Conservation (phyloP, 2,113 vertebrate genomes). For the Tinamus guttatus region DNA sequence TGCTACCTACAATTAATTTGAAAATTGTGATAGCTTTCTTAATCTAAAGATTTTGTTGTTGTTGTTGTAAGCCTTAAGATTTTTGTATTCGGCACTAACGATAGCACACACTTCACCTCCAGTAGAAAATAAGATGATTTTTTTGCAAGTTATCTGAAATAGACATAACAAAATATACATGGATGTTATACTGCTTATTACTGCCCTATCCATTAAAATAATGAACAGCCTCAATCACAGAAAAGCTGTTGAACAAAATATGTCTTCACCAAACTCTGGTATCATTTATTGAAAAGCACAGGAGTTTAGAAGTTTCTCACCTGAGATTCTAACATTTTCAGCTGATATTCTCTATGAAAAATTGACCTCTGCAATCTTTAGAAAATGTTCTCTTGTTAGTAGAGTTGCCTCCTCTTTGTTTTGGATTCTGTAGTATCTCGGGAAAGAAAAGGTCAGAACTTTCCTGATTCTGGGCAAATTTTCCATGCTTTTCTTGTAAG, state of each 20-base stretch:
- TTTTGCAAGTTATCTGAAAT: background rate
- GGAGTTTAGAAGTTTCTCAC: background rate
- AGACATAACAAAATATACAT: background rate
- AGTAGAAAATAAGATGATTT: background rate
- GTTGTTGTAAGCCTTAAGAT: background rate
- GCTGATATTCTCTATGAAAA: background rate
- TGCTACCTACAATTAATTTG: background rate
- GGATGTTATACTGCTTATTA: background rate
- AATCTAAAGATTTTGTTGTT: background rate
- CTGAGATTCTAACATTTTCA: background rate
- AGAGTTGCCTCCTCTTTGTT: background rate
- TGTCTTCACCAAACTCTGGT: background rate
- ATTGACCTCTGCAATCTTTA: background rate
- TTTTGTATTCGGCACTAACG: background rate
- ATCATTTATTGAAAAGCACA: background rate
- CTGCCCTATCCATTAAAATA: background rate
- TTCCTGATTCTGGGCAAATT: background rate
- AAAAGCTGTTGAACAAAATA: background rate
- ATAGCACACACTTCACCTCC: background rate
- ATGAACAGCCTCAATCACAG: background rate
- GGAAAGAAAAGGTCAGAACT: background rate
- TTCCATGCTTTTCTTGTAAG: background rate
- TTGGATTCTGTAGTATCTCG: background rate
- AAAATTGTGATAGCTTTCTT: background rate
- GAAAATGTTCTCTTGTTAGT: too few relatives aligned